Evolutionary conservation across 1,140 invertebrate species (phyloP).

Genomic region (Asobara japonica): DNA sequence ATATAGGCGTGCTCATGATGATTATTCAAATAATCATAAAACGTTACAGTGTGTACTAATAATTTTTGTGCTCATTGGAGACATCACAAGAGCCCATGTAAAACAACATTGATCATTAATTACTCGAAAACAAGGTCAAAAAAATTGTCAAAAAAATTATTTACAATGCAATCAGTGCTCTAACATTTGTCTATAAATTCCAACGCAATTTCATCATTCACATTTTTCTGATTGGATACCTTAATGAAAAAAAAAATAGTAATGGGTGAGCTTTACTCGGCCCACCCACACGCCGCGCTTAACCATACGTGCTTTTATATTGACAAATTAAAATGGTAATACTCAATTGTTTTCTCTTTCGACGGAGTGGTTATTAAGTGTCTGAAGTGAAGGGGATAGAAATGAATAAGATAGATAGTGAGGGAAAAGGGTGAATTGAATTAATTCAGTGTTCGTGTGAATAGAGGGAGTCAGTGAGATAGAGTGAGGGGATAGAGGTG

Average conservation of each 20-base stretch:
- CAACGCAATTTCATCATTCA: background rate
- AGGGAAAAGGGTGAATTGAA: constrained; percentile 12
- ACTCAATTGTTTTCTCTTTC: constrained; percentile 8
- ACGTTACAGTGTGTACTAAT: too few relatives aligned
- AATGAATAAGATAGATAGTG: constrained; percentile 21
- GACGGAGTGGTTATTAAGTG: constrained; percentile 16
- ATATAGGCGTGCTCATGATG: too few relatives aligned
- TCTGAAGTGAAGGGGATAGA: background rate
- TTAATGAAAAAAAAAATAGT: constrained; percentile 14
- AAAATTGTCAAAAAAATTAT: too few relatives aligned
- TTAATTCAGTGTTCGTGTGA: background rate
- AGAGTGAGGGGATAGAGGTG: constrained; percentile 11
- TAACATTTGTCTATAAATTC: background rate
- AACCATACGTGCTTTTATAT: constrained; percentile 53
- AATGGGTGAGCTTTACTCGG: constrained; percentile 44
- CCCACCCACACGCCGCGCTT: constrained; percentile 54
- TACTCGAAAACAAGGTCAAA: too few relatives aligned
- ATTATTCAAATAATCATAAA: too few relatives aligned
- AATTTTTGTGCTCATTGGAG: too few relatives aligned
- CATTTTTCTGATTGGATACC: too few relatives aligned
- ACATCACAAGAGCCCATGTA: too few relatives aligned
- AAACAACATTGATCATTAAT: too few relatives aligned
- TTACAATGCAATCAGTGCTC: too few relatives aligned
- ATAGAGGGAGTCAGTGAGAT: constrained; percentile 3
- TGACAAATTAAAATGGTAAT: background rate